These are phyloP conservation scores for Tympanoctomys barrerae DNA, from an alignment of 2,797 vertebrate genomes.

Conservation along the genomic window DNA sequence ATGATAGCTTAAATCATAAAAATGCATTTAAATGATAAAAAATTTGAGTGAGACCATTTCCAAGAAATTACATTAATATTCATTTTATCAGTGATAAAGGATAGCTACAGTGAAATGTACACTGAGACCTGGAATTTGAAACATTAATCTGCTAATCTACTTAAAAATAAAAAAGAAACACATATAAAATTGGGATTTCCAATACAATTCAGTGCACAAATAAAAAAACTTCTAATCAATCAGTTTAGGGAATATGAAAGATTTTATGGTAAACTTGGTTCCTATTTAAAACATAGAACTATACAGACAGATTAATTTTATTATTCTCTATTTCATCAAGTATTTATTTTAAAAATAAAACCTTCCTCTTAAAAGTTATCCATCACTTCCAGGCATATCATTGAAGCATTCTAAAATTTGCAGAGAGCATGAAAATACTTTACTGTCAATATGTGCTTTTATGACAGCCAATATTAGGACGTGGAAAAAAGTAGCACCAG, in stretches of 20 bases:
- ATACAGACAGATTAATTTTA: background rate
- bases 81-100: conserved; percentile 12
- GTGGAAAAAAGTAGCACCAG: background rate
- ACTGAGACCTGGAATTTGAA: conserved; percentile 26
- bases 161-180: background rate
- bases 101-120: conserved; percentile 2
- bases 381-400: background rate
- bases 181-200: background rate
- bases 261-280: background rate
- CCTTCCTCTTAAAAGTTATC: background rate
- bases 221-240: background rate
- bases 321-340: background rate
- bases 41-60: background rate
- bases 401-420: background rate
- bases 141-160: background rate
- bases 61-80: conserved; percentile 17
- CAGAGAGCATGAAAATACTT: background rate
- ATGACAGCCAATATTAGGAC: background rate
- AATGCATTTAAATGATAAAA: background rate
- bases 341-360: background rate
- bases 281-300: background rate
- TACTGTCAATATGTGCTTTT: background rate
- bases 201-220: background rate
- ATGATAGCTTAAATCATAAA: background rate
- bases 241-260: background rate